Conservation (phyloP, 2,797 vertebrate species). For the Malacoraja senta region DNA sequence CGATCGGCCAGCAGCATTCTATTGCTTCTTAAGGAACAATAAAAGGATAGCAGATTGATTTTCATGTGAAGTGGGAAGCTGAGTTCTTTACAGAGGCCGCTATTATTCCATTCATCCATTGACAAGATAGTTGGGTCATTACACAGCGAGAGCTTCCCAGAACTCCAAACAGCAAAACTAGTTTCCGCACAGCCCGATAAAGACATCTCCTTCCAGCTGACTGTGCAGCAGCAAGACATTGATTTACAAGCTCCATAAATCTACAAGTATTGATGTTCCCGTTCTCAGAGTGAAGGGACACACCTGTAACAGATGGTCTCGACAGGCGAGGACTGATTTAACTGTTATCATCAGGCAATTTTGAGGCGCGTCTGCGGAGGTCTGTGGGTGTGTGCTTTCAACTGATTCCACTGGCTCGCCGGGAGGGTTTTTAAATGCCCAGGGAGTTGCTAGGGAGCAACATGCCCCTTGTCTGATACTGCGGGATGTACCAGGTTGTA, state of each 20-base stretch:
- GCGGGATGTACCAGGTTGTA: too few relatives aligned
- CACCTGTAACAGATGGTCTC: not conserved
- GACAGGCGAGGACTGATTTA: not conserved
- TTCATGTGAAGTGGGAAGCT: constrained; percentile 22
- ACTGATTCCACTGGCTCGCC: not conserved
- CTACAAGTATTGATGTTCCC: not conserved
- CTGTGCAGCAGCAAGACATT: not conserved
- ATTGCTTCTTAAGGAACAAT: constrained; percentile 35
- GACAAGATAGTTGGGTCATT: constrained; percentile 4
- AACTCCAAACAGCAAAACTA: constrained; percentile 1
- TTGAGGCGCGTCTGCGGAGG: not conserved
- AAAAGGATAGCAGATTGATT: constrained; percentile 31
- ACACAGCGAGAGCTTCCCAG: not conserved
- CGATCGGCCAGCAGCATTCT: constrained; percentile 22
- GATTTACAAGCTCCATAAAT: constrained; percentile 24
- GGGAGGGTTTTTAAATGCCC: not conserved
- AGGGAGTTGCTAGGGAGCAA: not conserved
- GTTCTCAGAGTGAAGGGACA: not conserved
- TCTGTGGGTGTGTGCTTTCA: not conserved
- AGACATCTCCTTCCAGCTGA: constrained; percentile 2
- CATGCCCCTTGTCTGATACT: too few relatives aligned
- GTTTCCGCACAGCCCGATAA: not conserved
- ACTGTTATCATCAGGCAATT: not conserved
- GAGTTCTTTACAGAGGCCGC: constrained; percentile 8
- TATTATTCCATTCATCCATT: constrained; percentile 26